Evolutionary conservation across 2,113 vertebrate species (phyloP).

Genomic region (Oncorhynchus mykiss): DNA sequence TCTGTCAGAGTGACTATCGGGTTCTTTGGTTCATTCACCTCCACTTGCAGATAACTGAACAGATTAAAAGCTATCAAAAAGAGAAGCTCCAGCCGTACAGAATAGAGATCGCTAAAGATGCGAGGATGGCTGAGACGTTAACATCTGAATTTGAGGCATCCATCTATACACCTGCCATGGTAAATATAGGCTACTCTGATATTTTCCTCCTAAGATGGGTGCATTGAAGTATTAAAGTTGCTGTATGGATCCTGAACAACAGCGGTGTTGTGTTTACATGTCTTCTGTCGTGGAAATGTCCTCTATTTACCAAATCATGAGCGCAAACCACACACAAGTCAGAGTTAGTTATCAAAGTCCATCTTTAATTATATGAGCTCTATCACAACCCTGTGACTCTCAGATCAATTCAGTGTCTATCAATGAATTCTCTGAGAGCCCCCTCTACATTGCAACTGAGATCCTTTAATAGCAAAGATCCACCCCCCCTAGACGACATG

Average conservation of each 20-base stretch:
- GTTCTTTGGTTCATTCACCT: neutral
- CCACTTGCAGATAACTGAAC: neutral
- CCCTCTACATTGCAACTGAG: no score
- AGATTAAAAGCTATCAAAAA: neutral
- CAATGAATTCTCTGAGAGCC: no score
- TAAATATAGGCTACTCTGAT: slow-evolving; percentile 27
- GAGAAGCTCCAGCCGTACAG: slow-evolving; percentile 65
- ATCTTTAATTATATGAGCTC: no score
- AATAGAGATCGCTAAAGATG: slow-evolving; percentile 54
- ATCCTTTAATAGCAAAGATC: no score
- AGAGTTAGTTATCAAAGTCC: no score
- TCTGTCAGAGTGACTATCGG: no score
- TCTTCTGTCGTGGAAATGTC: no score
- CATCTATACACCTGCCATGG: slow-evolving; percentile 66
- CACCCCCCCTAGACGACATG: no score
- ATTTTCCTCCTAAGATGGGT: neutral
- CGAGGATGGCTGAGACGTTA: slow-evolving; percentile 35
- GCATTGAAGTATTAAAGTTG: neutral
- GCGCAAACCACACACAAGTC: no score
- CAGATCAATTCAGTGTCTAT: no score
- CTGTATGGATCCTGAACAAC: neutral
- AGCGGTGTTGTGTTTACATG: neutral
- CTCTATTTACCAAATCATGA: no score
- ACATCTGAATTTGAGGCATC: slow-evolving; percentile 57
- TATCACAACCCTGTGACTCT: no score